These are phyloP conservation scores for Latrodectus geometricus DNA, from an alignment of 1,140 invertebrate genomes.

Conservation along the genomic window DNA sequence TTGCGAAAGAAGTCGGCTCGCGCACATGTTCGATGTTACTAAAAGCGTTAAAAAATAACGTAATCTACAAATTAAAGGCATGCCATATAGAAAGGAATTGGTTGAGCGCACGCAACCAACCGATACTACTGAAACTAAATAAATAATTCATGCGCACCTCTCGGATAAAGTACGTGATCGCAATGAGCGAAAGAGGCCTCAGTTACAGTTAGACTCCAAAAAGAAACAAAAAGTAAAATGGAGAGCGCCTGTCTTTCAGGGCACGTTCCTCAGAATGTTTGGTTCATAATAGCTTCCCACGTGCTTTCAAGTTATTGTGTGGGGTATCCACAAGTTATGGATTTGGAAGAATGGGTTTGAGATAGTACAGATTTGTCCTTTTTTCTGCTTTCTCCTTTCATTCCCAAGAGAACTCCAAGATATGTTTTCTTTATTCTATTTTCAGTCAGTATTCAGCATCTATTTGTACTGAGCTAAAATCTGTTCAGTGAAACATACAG, in stretches of 20 bases:
- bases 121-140: neutral
- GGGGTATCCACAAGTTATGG: conserved; percentile 4
- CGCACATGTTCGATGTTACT: neutral
- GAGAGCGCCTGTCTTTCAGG: conserved; percentile 8
- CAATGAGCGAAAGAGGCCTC: neutral
- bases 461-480: too few species aligned
- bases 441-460: too few species aligned
- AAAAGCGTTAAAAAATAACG: conserved; percentile 21
- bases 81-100: conserved; percentile 5
- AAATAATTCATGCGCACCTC: conserved; percentile 33
- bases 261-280: conserved; percentile 29
- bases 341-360: conserved; percentile 6
- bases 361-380: neutral
- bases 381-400: too few species aligned
- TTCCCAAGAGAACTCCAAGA: too few species aligned
- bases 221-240: conserved; percentile 8
- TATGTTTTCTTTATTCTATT: too few species aligned
- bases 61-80: conserved; percentile 46
- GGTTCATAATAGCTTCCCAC: conserved; percentile 29
- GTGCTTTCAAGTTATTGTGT: conserved; percentile 4
- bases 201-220: conserved; percentile 25
- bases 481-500: too few species aligned
- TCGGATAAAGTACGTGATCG: conserved; percentile 23
- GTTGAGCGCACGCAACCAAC: neutral
- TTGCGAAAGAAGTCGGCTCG: neutral